Percentiles rank a stretch among this genome's conserved stretches.
Evolutionary conservation across 2,888 invertebrate species (phyloP).

Genomic region (Cinara cedri): DNA sequence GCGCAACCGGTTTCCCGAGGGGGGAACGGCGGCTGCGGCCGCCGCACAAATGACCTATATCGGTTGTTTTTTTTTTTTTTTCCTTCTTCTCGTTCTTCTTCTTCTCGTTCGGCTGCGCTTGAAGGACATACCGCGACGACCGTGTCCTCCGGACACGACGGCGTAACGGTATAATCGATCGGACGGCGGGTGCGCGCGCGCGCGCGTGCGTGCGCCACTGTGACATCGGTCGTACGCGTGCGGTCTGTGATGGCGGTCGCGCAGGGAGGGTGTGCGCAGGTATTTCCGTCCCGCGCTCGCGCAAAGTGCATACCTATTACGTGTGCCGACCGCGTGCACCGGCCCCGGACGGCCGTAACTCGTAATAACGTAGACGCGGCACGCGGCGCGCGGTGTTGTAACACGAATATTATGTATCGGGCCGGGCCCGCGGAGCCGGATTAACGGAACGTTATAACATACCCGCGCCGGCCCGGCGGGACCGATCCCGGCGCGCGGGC

Average conservation of each 20-base stretch:
- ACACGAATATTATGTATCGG: no score
- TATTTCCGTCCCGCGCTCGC: no score
- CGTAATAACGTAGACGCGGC: no score
- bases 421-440: no score
- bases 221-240: slow-evolving; percentile 20
- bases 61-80: slow-evolving; percentile 20
- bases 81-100: not conserved
- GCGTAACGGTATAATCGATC: slow-evolving; percentile 51
- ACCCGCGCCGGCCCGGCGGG: no score
- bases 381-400: no score
- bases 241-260: not conserved
- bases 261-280: no score
- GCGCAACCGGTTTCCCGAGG: slow-evolving; percentile 43
- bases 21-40: not conserved
- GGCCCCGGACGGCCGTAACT: not conserved
- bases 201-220: slow-evolving; percentile 1
- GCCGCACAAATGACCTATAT: slow-evolving; percentile 47
- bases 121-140: slow-evolving; percentile 38
- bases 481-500: no score
- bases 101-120: not conserved
- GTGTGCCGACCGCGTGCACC: not conserved
- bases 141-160: slow-evolving; percentile 43
- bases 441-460: no score
- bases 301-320: not conserved
- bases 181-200: not conserved